A percentile compares a stretch with the other conserved stretches of the same genome.
phyloP scores from a whole-genome alignment of 2,113 vertebrate genomes.

The Sinocyclocheilus grahami region DNA sequence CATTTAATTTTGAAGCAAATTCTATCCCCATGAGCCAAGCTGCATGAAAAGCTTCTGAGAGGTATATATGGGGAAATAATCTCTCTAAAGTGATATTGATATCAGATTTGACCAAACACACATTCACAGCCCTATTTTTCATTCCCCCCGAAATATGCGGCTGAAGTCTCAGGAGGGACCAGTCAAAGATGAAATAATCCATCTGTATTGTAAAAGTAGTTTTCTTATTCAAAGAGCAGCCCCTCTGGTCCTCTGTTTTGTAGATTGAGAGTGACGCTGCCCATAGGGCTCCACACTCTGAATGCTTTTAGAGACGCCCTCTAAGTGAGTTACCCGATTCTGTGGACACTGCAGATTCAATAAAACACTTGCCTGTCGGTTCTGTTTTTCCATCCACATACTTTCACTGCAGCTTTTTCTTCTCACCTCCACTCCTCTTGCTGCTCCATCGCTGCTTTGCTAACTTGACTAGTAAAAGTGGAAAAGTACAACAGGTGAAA shows the following conservation, averaged over 20 bases:
- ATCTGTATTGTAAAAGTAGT: constrained; percentile 56
- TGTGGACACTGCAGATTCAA: constrained; percentile 73
- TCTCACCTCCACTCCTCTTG: constrained; percentile 30
- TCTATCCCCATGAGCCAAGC: constrained; percentile 69
- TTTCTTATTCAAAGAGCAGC: constrained; percentile 71
- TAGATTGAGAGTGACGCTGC: constrained; percentile 74
- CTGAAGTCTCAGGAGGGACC: constrained; percentile 31
- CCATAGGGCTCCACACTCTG: constrained; percentile 43
- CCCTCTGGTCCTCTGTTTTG: constrained; percentile 67
- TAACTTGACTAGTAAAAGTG: constrained; percentile 24
- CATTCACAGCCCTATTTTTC: constrained; percentile 50
- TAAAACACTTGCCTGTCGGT: constrained; percentile 77
- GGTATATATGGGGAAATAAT: constrained; percentile 35
- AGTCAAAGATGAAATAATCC: constrained; percentile 41
- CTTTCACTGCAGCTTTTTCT: constrained; percentile 39
- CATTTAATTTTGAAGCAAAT: constrained; percentile 33
- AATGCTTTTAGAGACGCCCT: constrained; percentile 54
- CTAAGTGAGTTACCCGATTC: constrained; percentile 76
- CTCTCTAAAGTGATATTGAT: constrained; percentile 49
- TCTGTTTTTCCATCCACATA: constrained; percentile 65
- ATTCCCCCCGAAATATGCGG: constrained; percentile 43
- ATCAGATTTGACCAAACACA: constrained; percentile 41
- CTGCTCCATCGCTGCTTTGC: constrained; percentile 52
- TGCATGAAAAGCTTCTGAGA: constrained; percentile 37
- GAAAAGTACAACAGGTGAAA: constrained; percentile 23